A percentile compares a stretch with the other conserved stretches of the same genome.
phyloP scores from a whole-genome alignment of 1,140 invertebrate genomes.

The Drosophila lowei region DNA sequence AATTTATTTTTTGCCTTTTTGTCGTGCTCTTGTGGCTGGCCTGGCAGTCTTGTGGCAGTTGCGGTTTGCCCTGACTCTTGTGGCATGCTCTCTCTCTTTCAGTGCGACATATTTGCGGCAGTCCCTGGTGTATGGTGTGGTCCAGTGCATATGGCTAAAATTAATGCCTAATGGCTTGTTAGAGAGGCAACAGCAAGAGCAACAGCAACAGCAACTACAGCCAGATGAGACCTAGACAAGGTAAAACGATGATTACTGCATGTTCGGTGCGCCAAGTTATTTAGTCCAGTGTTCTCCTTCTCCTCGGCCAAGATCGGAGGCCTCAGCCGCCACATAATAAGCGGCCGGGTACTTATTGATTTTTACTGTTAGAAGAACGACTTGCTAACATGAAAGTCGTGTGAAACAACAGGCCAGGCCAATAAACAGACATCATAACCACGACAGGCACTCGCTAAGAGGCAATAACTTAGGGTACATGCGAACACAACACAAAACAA shows the following conservation, averaged over 20 bases:
- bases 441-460: slow-evolving; percentile 32
- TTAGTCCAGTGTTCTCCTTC: slow-evolving; percentile 58
- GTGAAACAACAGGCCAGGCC: slow-evolving; percentile 67
- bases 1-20: slow-evolving; percentile 65
- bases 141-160: slow-evolving; percentile 73
- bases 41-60: slow-evolving; percentile 19
- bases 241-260: slow-evolving; percentile 67
- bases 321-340: slow-evolving; percentile 52
- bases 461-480: slow-evolving; percentile 32
- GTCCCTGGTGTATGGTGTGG: slow-evolving; percentile 60
- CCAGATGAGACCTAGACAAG: slow-evolving; percentile 26
- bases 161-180: slow-evolving; percentile 76
- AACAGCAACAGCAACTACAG: slow-evolving; percentile 12
- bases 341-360: slow-evolving; percentile 74
- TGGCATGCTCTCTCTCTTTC: slow-evolving; percentile 9
- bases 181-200: slow-evolving; percentile 20
- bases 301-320: slow-evolving; percentile 14
- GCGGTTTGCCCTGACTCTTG: slow-evolving; percentile 17
- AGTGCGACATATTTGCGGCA: slow-evolving; percentile 69
- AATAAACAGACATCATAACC: slow-evolving; percentile 8
- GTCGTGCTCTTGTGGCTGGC: slow-evolving; percentile 47
- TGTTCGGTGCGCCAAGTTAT: slow-evolving; percentile 69
- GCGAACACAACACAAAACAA: slow-evolving; percentile 19
- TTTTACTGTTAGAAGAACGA: slow-evolving; percentile 74
- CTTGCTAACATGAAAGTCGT: slow-evolving; percentile 80